Base-by-base conservation (phyloP, 2,113 vertebrate species). In the Myrmecophaga tridactyla region DNA sequence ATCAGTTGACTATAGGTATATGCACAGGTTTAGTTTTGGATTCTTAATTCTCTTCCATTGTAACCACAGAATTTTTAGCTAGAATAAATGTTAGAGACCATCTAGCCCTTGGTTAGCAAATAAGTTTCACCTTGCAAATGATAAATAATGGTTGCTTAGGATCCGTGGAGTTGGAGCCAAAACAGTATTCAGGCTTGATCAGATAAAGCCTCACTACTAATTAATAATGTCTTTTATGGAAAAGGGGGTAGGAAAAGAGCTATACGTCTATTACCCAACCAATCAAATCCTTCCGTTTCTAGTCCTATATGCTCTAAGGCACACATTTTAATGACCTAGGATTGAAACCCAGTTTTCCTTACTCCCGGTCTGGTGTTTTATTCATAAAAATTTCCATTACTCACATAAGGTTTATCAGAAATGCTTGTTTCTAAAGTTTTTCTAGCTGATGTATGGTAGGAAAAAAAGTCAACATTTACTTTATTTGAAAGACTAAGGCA, bases 391-490 rank as follows among this genome's bases (percentile, higher is more conserved):
- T 95, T 90, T 86, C 34, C 56, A 60, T 69, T 76, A 86, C 17
- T 48, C 84, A 72, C 39, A 90, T 58, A 93, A 90, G 27, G 48
- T 34, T 81, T 65, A 88, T 85, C 41, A 77, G 31, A 93, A 70
- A 93, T 41, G 25, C 77, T 94, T 46, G 76, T 81, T 87, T 89
- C 78, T 29, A 86, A 65, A 94, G 53, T 34, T 80, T 36, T 84
- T 87, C 58, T 80, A 75, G 63, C 78, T 83, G 34, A 48, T 48
- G 11, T 39, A 83, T 13, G 58, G 31, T 48, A 89, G 80, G 46
- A 94, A 96, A 97, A 94, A 96, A 97, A 95, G 67, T 48, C 92
- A 97, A 94, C 72, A 82, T 96, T 96, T 92, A 69, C 88, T 95
- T 88, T 88, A 94, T 76, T 94, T 93, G 87, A 96, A 97, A 94